These are phyloP conservation scores for Cryptocheilus praepositus DNA, from an alignment of 2,888 invertebrate species.

Conservation along the genomic window DNA sequence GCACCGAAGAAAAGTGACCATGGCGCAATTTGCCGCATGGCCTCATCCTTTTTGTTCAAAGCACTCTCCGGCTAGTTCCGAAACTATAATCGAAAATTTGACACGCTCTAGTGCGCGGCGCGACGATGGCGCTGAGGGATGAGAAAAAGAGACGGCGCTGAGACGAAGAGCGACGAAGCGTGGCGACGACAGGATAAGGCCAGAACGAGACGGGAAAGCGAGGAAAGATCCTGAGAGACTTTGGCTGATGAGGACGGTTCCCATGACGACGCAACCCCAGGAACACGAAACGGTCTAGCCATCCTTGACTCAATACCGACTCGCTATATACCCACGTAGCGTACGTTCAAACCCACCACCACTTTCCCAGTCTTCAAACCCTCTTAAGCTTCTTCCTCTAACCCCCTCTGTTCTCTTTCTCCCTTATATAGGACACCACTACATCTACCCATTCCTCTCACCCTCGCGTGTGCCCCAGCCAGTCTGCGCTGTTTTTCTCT, in stretches of 20 bases:
- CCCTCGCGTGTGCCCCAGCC: slow-evolving; percentile 24
- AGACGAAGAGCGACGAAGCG: slow-evolving; percentile 25
- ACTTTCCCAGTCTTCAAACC: slow-evolving; percentile 45
- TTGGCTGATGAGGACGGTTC: slow-evolving; percentile 70
- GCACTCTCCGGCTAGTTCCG: slow-evolving; percentile 17
- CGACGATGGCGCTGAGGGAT: slow-evolving; percentile 22
- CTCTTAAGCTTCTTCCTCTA: slow-evolving; percentile 39
- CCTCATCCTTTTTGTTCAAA: slow-evolving; percentile 1
- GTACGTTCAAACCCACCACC: slow-evolving; percentile 41
- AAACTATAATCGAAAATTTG: slow-evolving; percentile 7
- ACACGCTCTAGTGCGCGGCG: slow-evolving; percentile 31
- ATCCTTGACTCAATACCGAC: slow-evolving; percentile 64
- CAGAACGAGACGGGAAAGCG: slow-evolving; percentile 7
- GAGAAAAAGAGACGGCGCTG: slow-evolving; percentile 16
- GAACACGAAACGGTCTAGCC: slow-evolving; percentile 68
- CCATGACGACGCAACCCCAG: slow-evolving; percentile 72
- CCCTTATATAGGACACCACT: too few species aligned
- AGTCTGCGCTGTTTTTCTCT: slow-evolving; percentile 20
- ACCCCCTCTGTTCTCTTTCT: not conserved
- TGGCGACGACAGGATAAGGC: slow-evolving; percentile 11
- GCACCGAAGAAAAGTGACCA: slow-evolving; percentile 2
- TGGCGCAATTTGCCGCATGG: not conserved
- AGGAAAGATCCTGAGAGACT: slow-evolving; percentile 56
- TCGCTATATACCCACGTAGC: slow-evolving; percentile 50
- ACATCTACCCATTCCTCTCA: not conserved